Conservation (phyloP, 2,113 vertebrate genomes). For the Meriones unguiculatus region DNA sequence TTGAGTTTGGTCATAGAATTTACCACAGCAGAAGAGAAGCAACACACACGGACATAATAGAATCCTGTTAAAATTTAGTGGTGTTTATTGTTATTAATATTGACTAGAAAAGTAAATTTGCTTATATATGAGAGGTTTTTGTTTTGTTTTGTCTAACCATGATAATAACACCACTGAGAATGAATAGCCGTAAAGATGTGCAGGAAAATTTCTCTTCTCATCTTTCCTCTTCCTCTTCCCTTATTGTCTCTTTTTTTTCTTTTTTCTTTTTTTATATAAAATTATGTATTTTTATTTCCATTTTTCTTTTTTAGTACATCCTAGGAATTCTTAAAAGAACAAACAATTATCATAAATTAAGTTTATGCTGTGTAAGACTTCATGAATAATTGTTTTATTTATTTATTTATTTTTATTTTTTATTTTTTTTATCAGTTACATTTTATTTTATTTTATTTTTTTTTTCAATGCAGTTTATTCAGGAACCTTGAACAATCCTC, state of each 20-base stretch:
- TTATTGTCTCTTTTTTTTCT: too few relatives aligned
- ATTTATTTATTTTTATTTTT: too few relatives aligned
- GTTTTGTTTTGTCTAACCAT: neutral
- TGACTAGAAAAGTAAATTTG: neutral
- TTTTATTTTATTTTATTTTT: too few relatives aligned
- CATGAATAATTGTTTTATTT: neutral
- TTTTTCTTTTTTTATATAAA: too few relatives aligned
- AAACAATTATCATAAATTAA: constrained; percentile 19
- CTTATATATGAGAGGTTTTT: neutral
- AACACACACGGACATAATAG: neutral
- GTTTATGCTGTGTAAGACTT: neutral
- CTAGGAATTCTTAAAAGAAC: neutral
- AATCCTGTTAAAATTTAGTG: neutral
- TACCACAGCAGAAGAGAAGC: too few relatives aligned
- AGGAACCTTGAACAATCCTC: too few relatives aligned
- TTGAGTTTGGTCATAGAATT: neutral
- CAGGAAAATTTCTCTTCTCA: neutral
- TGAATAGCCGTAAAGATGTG: neutral
- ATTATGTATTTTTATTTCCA: neutral
- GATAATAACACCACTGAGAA: neutral
- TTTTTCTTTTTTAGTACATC: neutral
- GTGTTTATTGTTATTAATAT: neutral
- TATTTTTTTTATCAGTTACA: too few relatives aligned
- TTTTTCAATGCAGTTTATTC: too few relatives aligned
- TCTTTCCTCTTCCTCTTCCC: neutral